phyloP scores from a whole-genome alignment of 2,888 invertebrate species.

The Diogma glabrata region DNA sequence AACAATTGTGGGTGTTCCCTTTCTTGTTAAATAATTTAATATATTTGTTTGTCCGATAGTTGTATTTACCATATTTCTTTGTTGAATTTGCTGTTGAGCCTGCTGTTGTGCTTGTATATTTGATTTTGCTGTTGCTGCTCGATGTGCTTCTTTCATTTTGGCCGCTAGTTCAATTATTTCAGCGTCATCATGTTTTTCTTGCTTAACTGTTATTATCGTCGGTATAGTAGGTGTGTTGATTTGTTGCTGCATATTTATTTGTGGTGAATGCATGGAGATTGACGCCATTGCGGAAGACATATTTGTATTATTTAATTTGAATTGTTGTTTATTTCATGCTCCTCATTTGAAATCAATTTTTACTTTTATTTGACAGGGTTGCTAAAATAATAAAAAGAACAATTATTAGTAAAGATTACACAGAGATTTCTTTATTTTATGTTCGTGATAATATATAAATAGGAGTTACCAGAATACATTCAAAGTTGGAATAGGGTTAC shows the following conservation, averaged over 20 bases:
- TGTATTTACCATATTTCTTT: constrained; percentile 3
- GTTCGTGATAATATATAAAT: too few species aligned
- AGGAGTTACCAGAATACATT: too few species aligned
- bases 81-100: constrained; percentile 14
- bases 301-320: neutral
- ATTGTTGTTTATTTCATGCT: too few species aligned
- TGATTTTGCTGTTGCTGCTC: constrained; percentile 44
- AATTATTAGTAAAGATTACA: too few species aligned
- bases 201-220: constrained; percentile 28
- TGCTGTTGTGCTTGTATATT: constrained; percentile 26
- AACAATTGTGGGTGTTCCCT: constrained; percentile 21
- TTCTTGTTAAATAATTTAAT: constrained; percentile 47
- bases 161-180: constrained; percentile 79
- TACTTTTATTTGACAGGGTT: too few species aligned
- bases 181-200: constrained; percentile 56
- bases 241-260: constrained; percentile 1
- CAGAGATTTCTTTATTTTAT: too few species aligned
- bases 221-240: constrained; percentile 5
- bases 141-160: constrained; percentile 75
- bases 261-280: neutral
- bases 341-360: too few species aligned
- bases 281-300: constrained; percentile 9
- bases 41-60: constrained; percentile 41
- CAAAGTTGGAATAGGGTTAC: too few species aligned
- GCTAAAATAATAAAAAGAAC: too few species aligned